These are phyloP conservation scores for Myotis pilosus DNA, from an alignment of 2,797 vertebrate species.

Conservation along the genomic window DNA sequence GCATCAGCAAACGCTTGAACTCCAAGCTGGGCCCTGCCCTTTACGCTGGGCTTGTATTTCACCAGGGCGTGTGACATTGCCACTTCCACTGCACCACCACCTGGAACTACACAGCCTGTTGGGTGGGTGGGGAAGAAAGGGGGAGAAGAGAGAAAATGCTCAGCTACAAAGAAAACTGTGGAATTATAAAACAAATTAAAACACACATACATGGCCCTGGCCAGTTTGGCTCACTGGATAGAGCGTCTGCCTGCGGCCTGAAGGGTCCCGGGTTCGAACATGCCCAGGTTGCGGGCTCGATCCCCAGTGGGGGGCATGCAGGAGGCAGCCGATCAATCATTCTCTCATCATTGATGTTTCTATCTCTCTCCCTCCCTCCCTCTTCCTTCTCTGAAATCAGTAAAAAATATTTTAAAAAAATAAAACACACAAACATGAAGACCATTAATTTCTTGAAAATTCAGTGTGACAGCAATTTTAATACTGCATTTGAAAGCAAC, in stretches of 20 bases:
- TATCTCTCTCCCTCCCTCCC: too few relatives aligned
- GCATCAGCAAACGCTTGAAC: constrained; percentile 98
- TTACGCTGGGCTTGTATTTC: constrained; percentile 92
- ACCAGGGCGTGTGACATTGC: constrained; percentile 92
- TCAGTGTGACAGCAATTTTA: neutral
- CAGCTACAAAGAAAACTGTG: neutral
- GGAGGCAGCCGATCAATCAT: too few relatives aligned
- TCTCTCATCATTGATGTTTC: too few relatives aligned
- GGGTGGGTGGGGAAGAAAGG: neutral
- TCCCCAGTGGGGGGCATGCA: too few relatives aligned
- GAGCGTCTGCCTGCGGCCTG: too few relatives aligned
- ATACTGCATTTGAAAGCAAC: neutral
- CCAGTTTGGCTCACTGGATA: too few relatives aligned
- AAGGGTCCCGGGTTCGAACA: too few relatives aligned
- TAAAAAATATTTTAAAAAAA: too few relatives aligned
- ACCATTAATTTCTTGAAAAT: neutral
- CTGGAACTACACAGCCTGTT: constrained; percentile 91
- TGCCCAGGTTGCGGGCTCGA: too few relatives aligned
- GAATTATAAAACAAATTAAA: neutral
- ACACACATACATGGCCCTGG: neutral
- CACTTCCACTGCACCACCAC: constrained; percentile 94
- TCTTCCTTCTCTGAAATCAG: too few relatives aligned
- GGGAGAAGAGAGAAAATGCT: constrained; percentile 62
- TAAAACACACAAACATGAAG: neutral
- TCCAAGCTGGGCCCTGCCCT: constrained; percentile 95